Conservation (phyloP, 2,797 vertebrate species). For the Acipenser oxyrinchus region DNA sequence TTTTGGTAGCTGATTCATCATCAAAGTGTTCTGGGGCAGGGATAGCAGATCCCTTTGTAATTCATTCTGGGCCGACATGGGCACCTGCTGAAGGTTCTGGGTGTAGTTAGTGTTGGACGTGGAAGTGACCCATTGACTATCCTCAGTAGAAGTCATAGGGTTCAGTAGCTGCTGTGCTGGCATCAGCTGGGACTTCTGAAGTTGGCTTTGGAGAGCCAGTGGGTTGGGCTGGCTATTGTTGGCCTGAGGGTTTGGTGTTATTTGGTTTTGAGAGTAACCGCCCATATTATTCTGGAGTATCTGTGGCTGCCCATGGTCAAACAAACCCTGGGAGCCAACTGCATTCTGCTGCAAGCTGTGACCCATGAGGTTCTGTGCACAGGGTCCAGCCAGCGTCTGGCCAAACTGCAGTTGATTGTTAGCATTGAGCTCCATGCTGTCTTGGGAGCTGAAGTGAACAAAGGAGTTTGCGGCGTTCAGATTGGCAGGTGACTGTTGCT, state of each 20-base stretch:
- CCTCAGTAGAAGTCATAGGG: conserved; percentile 23
- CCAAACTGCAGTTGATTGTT: conserved; percentile 22
- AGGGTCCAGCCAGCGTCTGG: conserved; percentile 18
- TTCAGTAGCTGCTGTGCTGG: conserved; percentile 28
- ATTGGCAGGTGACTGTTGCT: conserved; percentile 26
- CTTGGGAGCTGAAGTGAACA: conserved; percentile 32
- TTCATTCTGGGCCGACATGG: conserved; percentile 7
- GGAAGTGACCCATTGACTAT: conserved; percentile 34
- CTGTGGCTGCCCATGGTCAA: conserved; percentile 1
- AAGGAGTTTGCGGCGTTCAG: conserved; percentile 34
- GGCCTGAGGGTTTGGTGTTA: conserved; percentile 15
- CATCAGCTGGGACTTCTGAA: conserved; percentile 12
- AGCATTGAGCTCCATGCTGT: neutral
- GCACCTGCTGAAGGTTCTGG: conserved; percentile 18
- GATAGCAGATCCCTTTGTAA: no score
- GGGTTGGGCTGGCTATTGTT: conserved; percentile 20
- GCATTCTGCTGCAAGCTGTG: conserved; percentile 8
- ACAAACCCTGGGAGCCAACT: conserved; percentile 11
- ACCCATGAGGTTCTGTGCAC: conserved; percentile 22
- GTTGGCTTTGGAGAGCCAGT: conserved; percentile 29
- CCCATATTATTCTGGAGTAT: conserved; percentile 8
- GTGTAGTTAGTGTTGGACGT: conserved; percentile 20
- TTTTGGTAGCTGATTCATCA: no score
- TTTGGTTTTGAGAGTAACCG: conserved; percentile 20
- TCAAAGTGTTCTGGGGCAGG: no score